Percentiles rank a stretch among this genome's conserved stretches.
These are phyloP conservation scores for Lepidotrigona ventralis DNA, from an alignment of 1,140 invertebrate species.

Conservation along the genomic window DNA sequence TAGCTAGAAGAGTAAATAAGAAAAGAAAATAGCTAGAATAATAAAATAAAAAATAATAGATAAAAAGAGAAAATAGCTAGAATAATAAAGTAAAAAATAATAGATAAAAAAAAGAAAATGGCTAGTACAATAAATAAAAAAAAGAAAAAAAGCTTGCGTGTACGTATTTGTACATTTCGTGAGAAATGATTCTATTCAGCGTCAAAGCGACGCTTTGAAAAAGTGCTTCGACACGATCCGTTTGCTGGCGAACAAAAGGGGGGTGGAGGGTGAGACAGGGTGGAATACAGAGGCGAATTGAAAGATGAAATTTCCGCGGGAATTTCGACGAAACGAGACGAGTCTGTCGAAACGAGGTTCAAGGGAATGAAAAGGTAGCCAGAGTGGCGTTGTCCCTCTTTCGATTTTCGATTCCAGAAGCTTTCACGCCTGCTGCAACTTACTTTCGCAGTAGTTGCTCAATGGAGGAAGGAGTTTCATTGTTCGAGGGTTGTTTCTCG, in stretches of 20 bases:
- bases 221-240: not conserved
- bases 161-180: not conserved
- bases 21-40: no score
- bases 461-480: not conserved
- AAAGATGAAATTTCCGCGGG: no score
- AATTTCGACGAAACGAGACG: not conserved
- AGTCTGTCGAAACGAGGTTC: not conserved
- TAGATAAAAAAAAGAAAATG: no score
- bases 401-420: not conserved
- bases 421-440: not conserved
- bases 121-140: no score
- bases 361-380: not conserved
- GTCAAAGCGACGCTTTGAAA: not conserved
- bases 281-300: not conserved
- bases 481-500: not conserved
- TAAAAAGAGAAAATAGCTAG: no score
- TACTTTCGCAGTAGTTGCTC: not conserved
- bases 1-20: no score
- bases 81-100: no score
- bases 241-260: not conserved
- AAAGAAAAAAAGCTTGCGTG: not conserved
- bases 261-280: no score
- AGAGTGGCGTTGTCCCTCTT: not conserved
- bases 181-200: constrained; percentile 16
- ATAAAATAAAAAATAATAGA: no score